These are phyloP conservation scores for Rhagoletis pomonella DNA, from an alignment of 1,140 invertebrate genomes.

Conservation along the genomic window DNA sequence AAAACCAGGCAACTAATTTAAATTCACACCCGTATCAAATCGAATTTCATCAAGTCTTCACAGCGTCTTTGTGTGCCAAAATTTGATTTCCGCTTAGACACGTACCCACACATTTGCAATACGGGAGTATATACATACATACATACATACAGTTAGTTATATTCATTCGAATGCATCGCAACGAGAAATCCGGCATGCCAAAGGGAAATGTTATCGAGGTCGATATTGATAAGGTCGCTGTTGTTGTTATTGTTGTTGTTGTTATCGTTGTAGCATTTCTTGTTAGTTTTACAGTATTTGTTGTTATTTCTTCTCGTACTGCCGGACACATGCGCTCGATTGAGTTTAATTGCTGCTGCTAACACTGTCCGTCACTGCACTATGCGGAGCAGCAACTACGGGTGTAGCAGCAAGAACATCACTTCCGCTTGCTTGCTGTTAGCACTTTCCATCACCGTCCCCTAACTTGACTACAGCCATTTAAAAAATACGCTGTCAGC, in stretches of 20 bases:
- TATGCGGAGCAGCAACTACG: not conserved
- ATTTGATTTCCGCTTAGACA: not conserved
- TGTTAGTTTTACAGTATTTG: slow-evolving; percentile 32
- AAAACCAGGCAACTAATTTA: not conserved
- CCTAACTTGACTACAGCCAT: not conserved
- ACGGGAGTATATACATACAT: not conserved
- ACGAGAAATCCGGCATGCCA: not conserved
- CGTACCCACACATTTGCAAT: not conserved
- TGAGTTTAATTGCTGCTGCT: slow-evolving; percentile 50
- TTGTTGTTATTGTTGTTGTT: not conserved
- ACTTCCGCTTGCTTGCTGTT: not conserved
- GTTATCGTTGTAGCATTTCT: not conserved
- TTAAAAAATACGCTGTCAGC: slow-evolving; percentile 40
- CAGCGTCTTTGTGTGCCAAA: not conserved
- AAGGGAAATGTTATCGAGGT: slow-evolving; percentile 45
- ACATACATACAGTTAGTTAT: not conserved
- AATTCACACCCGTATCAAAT: not conserved
- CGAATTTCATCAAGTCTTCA: not conserved
- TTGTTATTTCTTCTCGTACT: slow-evolving; percentile 11
- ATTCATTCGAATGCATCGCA: no score
- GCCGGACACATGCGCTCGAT: slow-evolving; percentile 45
- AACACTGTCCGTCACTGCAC: not conserved
- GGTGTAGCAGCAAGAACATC: not conserved
- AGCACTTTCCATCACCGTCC: not conserved
- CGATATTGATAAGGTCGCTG: slow-evolving; percentile 29